Conservation (phyloP, 2,888 invertebrate genomes). For the Ennomos quercinarius region DNA sequence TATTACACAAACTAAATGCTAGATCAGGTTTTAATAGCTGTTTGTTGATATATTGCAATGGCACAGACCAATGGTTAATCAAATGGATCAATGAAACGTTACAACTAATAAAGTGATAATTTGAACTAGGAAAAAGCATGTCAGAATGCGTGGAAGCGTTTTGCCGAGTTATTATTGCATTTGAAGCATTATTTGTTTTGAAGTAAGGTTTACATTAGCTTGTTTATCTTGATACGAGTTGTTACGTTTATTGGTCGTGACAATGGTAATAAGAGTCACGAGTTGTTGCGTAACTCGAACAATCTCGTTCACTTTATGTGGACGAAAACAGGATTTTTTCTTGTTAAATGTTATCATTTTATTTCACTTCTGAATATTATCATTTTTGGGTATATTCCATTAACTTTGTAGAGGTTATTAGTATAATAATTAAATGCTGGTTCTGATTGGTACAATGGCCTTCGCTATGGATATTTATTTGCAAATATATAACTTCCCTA, state of each 20-base stretch:
- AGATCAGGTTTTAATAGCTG: slow-evolving; percentile 1
- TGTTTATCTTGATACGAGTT: slow-evolving; percentile 52
- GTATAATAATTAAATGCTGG: slow-evolving; percentile 1
- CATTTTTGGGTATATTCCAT: slow-evolving; percentile 40
- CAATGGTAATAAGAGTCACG: slow-evolving; percentile 78
- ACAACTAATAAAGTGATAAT: slow-evolving; percentile 56
- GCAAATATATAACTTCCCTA: slow-evolving; percentile 2
- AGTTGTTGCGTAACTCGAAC: slow-evolving; percentile 80
- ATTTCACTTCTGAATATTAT: slow-evolving; percentile 34
- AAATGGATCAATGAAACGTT: slow-evolving; percentile 49
- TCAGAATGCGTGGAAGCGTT: slow-evolving; percentile 59
- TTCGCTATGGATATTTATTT: slow-evolving; percentile 11
- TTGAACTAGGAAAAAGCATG: slow-evolving; percentile 69
- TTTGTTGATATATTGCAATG: slow-evolving; percentile 23
- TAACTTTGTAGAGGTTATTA: slow-evolving; percentile 24
- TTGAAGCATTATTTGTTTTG: slow-evolving; percentile 47
- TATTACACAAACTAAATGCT: slow-evolving; percentile 14
- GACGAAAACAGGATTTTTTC: slow-evolving; percentile 55
- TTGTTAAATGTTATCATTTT: slow-evolving; percentile 27
- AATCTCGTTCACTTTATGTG: slow-evolving; percentile 66
- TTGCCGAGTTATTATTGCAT: slow-evolving; percentile 36
- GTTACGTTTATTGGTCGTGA: slow-evolving; percentile 62
- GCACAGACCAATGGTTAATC: slow-evolving; percentile 35
- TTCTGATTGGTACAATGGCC: slow-evolving; percentile 5
- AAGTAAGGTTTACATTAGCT: slow-evolving; percentile 53